These are phyloP conservation scores for Grammomys surdaster DNA, from an alignment of 2,113 vertebrate genomes.

Conservation along the genomic window DNA sequence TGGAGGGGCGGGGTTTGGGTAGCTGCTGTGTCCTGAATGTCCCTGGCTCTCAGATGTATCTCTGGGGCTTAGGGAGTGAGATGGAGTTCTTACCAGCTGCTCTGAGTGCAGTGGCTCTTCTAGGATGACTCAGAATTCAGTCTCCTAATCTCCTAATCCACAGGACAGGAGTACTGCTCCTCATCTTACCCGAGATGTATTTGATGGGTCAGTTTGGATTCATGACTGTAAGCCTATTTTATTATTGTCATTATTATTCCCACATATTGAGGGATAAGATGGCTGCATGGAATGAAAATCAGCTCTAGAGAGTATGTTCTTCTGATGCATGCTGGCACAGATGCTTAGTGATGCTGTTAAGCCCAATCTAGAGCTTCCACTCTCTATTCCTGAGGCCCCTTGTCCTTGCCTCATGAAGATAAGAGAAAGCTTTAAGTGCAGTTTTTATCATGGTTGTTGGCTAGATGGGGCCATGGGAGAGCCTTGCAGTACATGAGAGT, in stretches of 20 bases:
- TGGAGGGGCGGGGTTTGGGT: too few species aligned
- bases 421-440: not conserved
- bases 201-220: not conserved
- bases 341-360: not conserved
- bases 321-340: not conserved
- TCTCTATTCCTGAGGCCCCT: not conserved
- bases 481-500: too few species aligned
- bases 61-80: too few species aligned
- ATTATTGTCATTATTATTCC: not conserved
- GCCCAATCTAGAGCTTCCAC: not conserved
- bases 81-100: too few species aligned
- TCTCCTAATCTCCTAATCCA: too few species aligned
- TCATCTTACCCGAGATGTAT: not conserved
- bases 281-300: not conserved
- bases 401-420: not conserved
- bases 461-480: not conserved
- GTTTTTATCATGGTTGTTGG: not conserved
- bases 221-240: not conserved
- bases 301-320: not conserved
- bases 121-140: too few species aligned
- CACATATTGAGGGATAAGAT: not conserved
- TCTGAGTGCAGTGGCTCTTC: too few species aligned
- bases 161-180: too few species aligned
- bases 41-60: too few species aligned
- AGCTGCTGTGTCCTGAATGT: too few species aligned